Percentiles rank a stretch among this genome's conserved stretches.
These are phyloP conservation scores for Chaenogobius annularis DNA, from an alignment of 2,113 vertebrate genomes.

Conservation along the genomic window DNA sequence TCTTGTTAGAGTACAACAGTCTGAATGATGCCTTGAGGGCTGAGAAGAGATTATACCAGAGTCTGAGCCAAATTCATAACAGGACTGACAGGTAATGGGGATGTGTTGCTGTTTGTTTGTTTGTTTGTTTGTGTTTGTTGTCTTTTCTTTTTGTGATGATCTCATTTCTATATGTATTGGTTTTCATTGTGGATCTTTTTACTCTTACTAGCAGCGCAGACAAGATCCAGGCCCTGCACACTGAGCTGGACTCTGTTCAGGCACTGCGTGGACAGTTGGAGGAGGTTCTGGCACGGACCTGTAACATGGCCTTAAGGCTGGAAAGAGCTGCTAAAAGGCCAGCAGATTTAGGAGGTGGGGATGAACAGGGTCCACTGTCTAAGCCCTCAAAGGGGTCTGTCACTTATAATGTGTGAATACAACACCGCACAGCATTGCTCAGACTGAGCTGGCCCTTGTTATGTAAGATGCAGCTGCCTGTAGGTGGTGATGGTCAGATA, in stretches of 20 bases:
- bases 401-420: constrained; percentile 65
- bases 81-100: constrained; percentile 82
- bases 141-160: not conserved
- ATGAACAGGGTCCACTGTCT: constrained; percentile 84
- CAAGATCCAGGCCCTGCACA: constrained; percentile 82
- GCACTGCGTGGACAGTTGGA: constrained; percentile 87
- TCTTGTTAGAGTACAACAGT: constrained; percentile 83
- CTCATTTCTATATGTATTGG: not conserved
- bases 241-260: constrained; percentile 86
- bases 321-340: constrained; percentile 80
- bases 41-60: constrained; percentile 89
- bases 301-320: constrained; percentile 82
- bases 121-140: not conserved
- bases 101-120: not conserved
- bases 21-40: constrained; percentile 88
- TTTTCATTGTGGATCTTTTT: not conserved
- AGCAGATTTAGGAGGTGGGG: constrained; percentile 92
- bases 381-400: constrained; percentile 73
- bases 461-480: constrained; percentile 47
- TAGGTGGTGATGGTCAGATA: constrained; percentile 17
- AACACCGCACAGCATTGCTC: constrained; percentile 31
- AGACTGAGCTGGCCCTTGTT: constrained; percentile 29
- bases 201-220: constrained; percentile 69
- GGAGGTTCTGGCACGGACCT: constrained; percentile 86
- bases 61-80: constrained; percentile 80